Base-by-base conservation (phyloP, 2,888 invertebrate genomes). In the Nemapogon koenigi region DNA sequence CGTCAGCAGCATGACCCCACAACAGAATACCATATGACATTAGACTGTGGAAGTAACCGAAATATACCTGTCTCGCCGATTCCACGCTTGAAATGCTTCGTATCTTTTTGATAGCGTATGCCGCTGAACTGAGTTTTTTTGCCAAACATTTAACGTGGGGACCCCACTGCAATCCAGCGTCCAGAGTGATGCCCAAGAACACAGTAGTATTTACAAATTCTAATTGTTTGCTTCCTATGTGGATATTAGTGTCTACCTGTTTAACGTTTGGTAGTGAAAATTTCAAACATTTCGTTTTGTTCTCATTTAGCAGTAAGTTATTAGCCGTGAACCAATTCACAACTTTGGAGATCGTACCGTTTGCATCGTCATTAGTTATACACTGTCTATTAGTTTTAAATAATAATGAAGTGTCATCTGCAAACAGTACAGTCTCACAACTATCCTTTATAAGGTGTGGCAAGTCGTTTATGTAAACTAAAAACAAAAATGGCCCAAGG, bases 1-100 rank as follows among this genome's bases (percentile, higher is more conserved):
- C 16, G 19, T 33, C 26, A n/a, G 36, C 36, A 26, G 26, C 13
- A n/a, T 26, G 15, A 3, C 36, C 36, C 26, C 36, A 36, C 14
- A 22, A 11, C 4, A 36, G 16, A 14, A 26, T 13, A 3, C 36
- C 36, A 26, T 36, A 36, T 3, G 36, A 11, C 36, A 36, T 36
- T 3, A 36, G 8, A 17, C 36, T 36, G 16, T 36, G 36, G 15
- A 36, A 27, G 14, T 14, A 10, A 15, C 26, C 16, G 18, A 36
- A 15, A 37, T 26, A 37, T n/a, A 16, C 16, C 6, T 16, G n/a
- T 13, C 35, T 19, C 11, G 35, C 35, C 13, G 35, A n/a, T 2
- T 19, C 7, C 13, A n/a, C 4, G 13, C 18, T 25, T 4, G 18
- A 4, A 11, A 35, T 8, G n/a, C 11, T 10, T 14, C 22, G 17